Conservation (phyloP, 2,113 vertebrate species). For the Mustelus asterias region DNA sequence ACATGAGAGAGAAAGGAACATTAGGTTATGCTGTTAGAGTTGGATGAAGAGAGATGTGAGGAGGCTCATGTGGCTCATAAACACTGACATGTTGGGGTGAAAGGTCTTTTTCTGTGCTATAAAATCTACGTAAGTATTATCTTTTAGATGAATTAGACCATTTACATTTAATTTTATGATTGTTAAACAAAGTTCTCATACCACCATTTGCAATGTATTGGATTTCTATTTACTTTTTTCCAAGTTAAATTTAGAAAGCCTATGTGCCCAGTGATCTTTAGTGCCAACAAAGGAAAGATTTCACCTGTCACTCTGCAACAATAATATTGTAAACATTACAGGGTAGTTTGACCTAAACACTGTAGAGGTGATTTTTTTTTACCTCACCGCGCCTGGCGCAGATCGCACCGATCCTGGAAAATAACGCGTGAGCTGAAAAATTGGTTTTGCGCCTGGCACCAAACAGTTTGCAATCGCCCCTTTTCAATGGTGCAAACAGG, state of each 20-base stretch:
- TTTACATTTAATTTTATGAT: background rate
- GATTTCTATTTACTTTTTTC: background rate
- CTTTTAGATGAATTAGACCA: background rate
- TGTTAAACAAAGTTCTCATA: background rate
- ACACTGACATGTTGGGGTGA: background rate
- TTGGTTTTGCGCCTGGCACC: too few relatives aligned
- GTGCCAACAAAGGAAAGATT: background rate
- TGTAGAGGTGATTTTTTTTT: too few relatives aligned
- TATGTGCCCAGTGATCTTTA: background rate
- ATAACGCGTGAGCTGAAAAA: too few relatives aligned
- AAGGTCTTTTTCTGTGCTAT: background rate
- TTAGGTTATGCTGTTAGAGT: background rate
- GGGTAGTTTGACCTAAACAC: background rate
- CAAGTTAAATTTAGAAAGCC: background rate
- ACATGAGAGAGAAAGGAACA: background rate
- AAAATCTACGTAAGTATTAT: background rate
- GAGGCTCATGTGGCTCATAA: background rate
- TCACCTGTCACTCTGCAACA: background rate
- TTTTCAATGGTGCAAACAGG: too few relatives aligned
- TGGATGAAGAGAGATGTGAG: background rate
- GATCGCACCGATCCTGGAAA: too few relatives aligned
- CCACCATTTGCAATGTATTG: background rate
- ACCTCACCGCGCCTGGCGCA: too few relatives aligned
- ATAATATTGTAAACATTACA: background rate
- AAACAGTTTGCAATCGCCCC: too few relatives aligned